Base-by-base conservation (phyloP, 2,888 invertebrate species). In the Mesorhabditis belari region DNA sequence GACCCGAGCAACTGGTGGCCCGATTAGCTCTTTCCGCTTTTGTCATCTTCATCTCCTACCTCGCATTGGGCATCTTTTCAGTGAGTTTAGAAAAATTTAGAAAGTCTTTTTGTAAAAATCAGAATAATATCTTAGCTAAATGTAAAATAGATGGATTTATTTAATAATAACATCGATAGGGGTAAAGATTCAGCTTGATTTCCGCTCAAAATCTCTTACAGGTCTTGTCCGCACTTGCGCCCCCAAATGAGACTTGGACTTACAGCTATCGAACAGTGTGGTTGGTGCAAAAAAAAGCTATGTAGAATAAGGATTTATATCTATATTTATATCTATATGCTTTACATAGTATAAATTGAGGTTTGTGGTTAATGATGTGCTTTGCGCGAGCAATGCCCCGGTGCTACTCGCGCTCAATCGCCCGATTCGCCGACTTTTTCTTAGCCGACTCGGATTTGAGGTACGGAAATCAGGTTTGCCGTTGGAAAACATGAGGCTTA, bases 311-410 rank as follows among this genome's bases (percentile, higher is more conserved):
- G 44, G 44, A 1, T 35, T 35, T 35, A 9, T 35, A 35, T 17
- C 12, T 35, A 9, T 9, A 35, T 35, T 35, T 35, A 35, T 17
- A n/a, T n/a, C n/a, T 17, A 1, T n/a, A 35, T 17, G n/a, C 12
- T 1, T 17, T 35, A 17, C 66, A 49, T 73, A 70, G 60, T 66
- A 67, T 3, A 66, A 71, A 23, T 64, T 71, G 61, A 71, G 73
- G 73, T 73, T 73, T 51, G 68, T 73, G 4, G 71, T 71, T 25
- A 73, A 73, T 49, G 73, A 73, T 53, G 69, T 71, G n/a, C 60
- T 73, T 26, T 73, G 73, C 57, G 66, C 66, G 35, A 66, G 66
- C 1, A 73, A 69, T 60, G 67, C 71, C n/a, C 58, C 69, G 1
- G 63, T 67, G 3, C 58, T 72, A 0, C 58, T 72, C 54, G 67